A percentile compares a stretch with the other conserved stretches of the same genome.
phyloP scores from a whole-genome alignment of 2,888 invertebrate species.

The Scrobipalpa costella region DNA sequence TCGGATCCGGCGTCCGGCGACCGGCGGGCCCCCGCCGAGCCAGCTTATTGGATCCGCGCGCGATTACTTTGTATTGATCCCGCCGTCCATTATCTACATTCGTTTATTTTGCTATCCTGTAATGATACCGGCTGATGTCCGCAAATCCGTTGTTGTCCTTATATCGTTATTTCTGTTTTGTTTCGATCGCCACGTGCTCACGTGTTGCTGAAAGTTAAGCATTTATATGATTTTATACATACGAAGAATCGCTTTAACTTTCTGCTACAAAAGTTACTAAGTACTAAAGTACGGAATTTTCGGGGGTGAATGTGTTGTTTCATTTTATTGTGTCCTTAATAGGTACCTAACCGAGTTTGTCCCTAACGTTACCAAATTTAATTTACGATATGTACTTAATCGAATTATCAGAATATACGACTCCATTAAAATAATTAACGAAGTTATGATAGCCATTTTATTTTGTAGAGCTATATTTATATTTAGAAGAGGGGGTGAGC shows the following conservation, averaged over 20 bases:
- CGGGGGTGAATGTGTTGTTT: neutral
- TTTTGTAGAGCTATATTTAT: slow-evolving; percentile 22
- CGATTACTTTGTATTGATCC: slow-evolving; percentile 81
- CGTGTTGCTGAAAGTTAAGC: neutral
- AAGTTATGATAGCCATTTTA: slow-evolving; percentile 44
- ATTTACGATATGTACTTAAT: slow-evolving; percentile 51
- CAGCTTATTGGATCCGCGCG: slow-evolving; percentile 78
- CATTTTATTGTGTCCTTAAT: neutral
- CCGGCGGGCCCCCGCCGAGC: slow-evolving; percentile 73
- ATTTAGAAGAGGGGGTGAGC: slow-evolving; percentile 6
- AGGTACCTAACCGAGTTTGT: neutral
- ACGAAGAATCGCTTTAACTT: neutral
- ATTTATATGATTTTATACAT: neutral
- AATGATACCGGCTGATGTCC: slow-evolving; percentile 70
- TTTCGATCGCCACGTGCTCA: slow-evolving; percentile 5
- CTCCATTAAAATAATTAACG: slow-evolving; percentile 61
- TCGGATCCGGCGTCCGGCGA: slow-evolving; percentile 52
- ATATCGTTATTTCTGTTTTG: slow-evolving; percentile 36
- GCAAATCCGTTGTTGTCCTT: slow-evolving; percentile 58
- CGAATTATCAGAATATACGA: slow-evolving; percentile 59
- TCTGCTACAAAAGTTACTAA: neutral
- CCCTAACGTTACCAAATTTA: slow-evolving; percentile 41
- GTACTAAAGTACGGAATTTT: no score
- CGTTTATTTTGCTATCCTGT: slow-evolving; percentile 76
- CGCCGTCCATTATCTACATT: slow-evolving; percentile 78